These are phyloP conservation scores for Trinectes maculatus DNA, from an alignment of 2,113 vertebrate species.

Conservation along the genomic window DNA sequence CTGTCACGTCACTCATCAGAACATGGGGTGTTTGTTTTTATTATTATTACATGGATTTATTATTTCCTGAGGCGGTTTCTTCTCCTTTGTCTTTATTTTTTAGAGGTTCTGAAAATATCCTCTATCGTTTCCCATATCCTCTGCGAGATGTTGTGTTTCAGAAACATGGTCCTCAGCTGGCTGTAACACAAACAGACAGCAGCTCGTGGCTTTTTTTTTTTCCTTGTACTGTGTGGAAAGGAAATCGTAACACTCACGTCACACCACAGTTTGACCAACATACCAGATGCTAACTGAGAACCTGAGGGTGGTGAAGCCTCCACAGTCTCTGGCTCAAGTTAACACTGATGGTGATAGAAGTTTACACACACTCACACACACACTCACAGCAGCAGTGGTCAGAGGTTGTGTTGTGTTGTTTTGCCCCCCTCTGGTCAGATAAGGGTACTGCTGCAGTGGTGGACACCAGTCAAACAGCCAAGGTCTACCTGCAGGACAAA, in stretches of 20 bases:
- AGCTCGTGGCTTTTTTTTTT: neutral
- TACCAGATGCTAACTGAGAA: neutral
- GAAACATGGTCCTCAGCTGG: too few species aligned
- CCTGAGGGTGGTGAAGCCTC: too few species aligned
- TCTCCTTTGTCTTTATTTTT: too few species aligned
- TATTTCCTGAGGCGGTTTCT: too few species aligned
- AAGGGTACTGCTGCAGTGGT: slow-evolving; percentile 8
- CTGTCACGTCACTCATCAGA: too few species aligned
- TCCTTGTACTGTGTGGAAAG: neutral
- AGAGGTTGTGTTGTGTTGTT: neutral
- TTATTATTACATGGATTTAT: too few species aligned
- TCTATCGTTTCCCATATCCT: too few species aligned
- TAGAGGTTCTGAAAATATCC: too few species aligned
- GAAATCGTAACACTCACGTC: neutral
- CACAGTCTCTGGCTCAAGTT: too few species aligned
- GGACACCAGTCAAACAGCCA: slow-evolving; percentile 16
- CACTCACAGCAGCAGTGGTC: slow-evolving; percentile 23
- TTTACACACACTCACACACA: slow-evolving; percentile 2
- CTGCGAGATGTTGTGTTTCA: too few species aligned
- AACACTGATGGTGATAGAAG: slow-evolving; percentile 52
- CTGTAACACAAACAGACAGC: slow-evolving; percentile 1
- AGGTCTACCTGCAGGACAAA: slow-evolving; percentile 33
- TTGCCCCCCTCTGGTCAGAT: slow-evolving; percentile 44
- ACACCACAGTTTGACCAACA: rapidly evolving
- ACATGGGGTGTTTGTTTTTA: too few species aligned